A percentile compares a stretch with the other conserved stretches of the same genome.
phyloP scores from a whole-genome alignment of 1,140 invertebrate genomes.

The Parapsyche elsis region DNA sequence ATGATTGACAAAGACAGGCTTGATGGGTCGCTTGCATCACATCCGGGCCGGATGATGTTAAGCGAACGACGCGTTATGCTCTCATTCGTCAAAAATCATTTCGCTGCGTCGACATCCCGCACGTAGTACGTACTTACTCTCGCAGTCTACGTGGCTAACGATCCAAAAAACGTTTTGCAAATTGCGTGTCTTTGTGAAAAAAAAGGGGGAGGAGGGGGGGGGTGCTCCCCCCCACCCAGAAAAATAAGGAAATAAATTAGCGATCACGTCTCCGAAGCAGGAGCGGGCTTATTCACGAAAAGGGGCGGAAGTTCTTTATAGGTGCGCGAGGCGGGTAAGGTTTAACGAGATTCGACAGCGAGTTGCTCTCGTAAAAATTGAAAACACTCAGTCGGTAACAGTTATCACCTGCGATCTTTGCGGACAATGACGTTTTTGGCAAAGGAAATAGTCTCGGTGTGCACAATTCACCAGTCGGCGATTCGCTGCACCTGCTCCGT shows the following conservation, averaged over 20 bases:
- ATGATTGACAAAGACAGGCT: background rate
- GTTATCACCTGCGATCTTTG: slow-evolving; percentile 12
- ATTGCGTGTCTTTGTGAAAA: background rate
- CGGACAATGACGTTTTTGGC: background rate
- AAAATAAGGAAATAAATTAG: slow-evolving; percentile 34
- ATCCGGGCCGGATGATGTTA: too few relatives aligned
- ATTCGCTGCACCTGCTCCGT: slow-evolving; percentile 30
- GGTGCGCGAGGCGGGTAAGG: background rate
- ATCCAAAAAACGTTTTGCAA: background rate
- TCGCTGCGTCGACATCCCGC: slow-evolving; percentile 31
- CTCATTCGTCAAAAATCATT: slow-evolving; percentile 37
- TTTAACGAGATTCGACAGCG: slow-evolving; percentile 6
- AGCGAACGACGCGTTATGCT: background rate
- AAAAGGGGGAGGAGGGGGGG: background rate
- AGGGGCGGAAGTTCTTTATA: background rate
- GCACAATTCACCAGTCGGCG: slow-evolving; percentile 27
- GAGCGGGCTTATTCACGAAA: background rate
- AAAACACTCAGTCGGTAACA: slow-evolving; percentile 18
- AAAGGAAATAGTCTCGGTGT: slow-evolving; percentile 28
- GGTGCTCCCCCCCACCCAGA: too few relatives aligned
- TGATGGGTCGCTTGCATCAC: background rate
- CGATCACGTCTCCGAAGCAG: slow-evolving; percentile 17
- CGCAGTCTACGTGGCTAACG: background rate
- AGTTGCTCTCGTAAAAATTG: slow-evolving; percentile 31
- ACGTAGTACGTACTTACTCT: background rate